Base-by-base conservation (phyloP, 2,888 invertebrate species). In the Metellina segmentata region DNA sequence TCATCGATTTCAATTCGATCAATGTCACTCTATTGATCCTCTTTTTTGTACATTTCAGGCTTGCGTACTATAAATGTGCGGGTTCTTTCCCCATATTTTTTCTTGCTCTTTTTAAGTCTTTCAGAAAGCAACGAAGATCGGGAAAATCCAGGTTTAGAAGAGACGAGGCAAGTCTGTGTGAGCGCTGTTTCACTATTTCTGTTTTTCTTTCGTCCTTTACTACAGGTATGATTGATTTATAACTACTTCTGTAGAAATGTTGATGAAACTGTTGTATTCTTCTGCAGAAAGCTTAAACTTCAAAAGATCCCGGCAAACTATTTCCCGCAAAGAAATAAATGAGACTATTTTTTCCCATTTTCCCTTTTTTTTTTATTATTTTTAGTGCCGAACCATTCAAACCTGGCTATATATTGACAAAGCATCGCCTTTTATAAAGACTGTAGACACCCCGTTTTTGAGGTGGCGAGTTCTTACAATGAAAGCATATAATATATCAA, bases 1-100 rank as follows among this genome's bases (percentile, higher is more conserved):
- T 81, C 85, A 90, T 90, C 85, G 90, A 90, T 90, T 90, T 90
- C 85, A 52, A 51, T 86, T 90, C 90, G 90, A 86, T 90, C 90
- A 90, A 90, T 90, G 85, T 90, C 85, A 90, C 79, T 85, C 75
- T 75, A 90, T 90, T 90, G 90, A 90, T 90, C 85, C 81, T 79
- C 77, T 79, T 85, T 85, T 69, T 70, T 89, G 75, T 75, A 83
- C 82, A 69, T 77, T 89, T 86, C 81, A 90, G 85, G 74, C 53
- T 77, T 34, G 83, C 78, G 83, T 61, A 89, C 83, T 89, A 83
- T 89, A 89, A 89, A 89, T 89, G 89, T 85, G 83, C 61, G 74
- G 71, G 51, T 70, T 13, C 70, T 78, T 53, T 86, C 74, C 72
- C 19, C 71, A n/a, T 82, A 71, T 82, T 83, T 34, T 34, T 34